Base-by-base conservation (phyloP, 2,113 vertebrate genomes). In the Sinocyclocheilus grahami region DNA sequence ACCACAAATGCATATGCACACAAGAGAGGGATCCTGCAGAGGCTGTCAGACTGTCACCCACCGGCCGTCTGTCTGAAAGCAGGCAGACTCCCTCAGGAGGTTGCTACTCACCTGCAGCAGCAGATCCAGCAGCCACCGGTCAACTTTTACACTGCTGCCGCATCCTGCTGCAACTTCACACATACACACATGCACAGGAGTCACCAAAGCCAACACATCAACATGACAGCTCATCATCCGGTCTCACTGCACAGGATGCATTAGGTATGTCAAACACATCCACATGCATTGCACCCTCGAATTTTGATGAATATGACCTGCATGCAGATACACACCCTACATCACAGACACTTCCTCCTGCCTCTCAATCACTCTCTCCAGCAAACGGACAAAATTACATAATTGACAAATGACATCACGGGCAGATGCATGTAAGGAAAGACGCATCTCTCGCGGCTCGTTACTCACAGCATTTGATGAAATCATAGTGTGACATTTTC, bases 381-480 rank as follows among this genome's bases (percentile, higher is more conserved):
- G 60, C 46, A 48, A 48, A 42, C 7, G 42, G 42, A 1, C 67
- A 16, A 67, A 39, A 46, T 83, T 16, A 69, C 58, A 65, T 83
- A 78, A 62, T 16, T 48, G 79, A 82, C 63, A 24, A 48, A 89
- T 89, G 85, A 89, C 88, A 89, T 87, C 88, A 89, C 42, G 79
- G 83, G 1, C 74, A 60, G 33, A 85, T 71, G 72, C 81, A 80
- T 65, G 58, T 5, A 75, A 24, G 24, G 46, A 83, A 79, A 79
- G 48, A 46, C 18, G 65, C 6, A 16, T 69, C 55, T 51, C 27
- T 55, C 11, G 48, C 67, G 27, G 85, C 89, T 89, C 89, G 88
- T 89, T 96, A 97, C 96, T 97, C 93, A 97, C 96, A 97, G 95
- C 96, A 95, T 93, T 97, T 97, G 94, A 97, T 96, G 90, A 97